These are phyloP conservation scores for Lepetodrilus schrolli DNA, from an alignment of 2,888 invertebrate genomes.

Conservation along the genomic window DNA sequence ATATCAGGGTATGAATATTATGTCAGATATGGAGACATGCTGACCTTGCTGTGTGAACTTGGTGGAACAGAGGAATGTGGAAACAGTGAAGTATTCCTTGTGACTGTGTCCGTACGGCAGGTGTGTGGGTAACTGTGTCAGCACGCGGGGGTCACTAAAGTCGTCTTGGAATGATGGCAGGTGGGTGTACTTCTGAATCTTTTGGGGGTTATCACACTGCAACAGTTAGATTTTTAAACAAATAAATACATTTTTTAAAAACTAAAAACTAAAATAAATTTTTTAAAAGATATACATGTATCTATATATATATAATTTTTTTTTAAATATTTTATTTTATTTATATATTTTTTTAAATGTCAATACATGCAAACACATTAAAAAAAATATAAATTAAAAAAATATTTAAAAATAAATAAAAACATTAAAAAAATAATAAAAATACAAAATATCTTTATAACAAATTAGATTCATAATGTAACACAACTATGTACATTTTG, in stretches of 20 bases:
- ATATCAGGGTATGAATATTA: no score
- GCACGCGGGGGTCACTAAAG: conserved; percentile 50
- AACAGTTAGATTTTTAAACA: no score
- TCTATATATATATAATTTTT: no score
- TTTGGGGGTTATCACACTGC: conserved; percentile 85
- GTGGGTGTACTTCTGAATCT: conserved; percentile 78
- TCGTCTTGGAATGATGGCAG: conserved; percentile 69
- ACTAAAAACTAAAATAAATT: neutral
- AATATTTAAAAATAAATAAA: no score
- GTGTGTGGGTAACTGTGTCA: conserved; percentile 79
- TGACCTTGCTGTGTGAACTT: conserved; percentile 94
- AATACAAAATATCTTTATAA: no score
- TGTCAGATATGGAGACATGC: conserved; percentile 5
- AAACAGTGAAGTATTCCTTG: conserved; percentile 88
- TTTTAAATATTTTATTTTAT: no score
- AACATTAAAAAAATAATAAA: no score
- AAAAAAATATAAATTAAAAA: no score
- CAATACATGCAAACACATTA: no score
- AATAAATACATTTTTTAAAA: neutral
- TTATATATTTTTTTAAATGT: no score
- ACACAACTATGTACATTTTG: no score
- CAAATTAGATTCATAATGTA: no score
- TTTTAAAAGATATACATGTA: neutral
- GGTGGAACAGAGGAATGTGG: conserved; percentile 93
- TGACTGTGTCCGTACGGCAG: conserved; percentile 68